Evolutionary conservation across 2,113 vertebrate species (phyloP), one percentile per base, ranked within the genome.

Genomic region (Polypterus senegalus): DNA sequence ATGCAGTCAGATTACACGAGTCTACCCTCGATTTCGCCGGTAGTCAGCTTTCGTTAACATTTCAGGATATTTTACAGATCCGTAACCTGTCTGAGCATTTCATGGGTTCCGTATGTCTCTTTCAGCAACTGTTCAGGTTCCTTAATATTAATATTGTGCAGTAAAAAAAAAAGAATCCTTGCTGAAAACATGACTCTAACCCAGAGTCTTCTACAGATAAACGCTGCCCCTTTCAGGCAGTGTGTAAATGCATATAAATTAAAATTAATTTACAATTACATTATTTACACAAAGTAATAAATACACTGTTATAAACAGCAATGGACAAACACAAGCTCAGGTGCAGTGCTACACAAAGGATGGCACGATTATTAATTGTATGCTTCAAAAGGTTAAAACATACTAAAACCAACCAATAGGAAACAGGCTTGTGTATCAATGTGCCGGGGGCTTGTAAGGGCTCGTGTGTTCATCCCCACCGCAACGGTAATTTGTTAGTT

Each of bases 261-360:
- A 89, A 93, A 91, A 95, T 97, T 97, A 86, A 97, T 90, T 73
- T 77, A 93, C 84, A 88, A 90, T 89, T 93, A 94, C 90, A 89
- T 79, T 98, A 97, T 97, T 71, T 97, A 98, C 93, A 97, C 76
- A 79, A 87, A 74, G 78, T 92, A 92, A 97, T 98, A 97, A 98
- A 97, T 98, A 97, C 89, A 94, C 77, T 81, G 90, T 92, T 98
- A 94, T 93, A 94, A 97, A 97, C 92, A 94, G 93, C 89, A 92
- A 87, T 82, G 84, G 88, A 91, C 83, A 83, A 82, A 88, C 88
- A 83, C 87, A 86, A 89, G 80, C 86, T 85, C 78, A 78, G 89
- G 88, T 73, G 80, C 90, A 91, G 91, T 91, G 85, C 83, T 74
- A 76, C 88, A 86, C 86, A 81, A 80, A 75, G 71, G 77, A 77